phyloP scores from a whole-genome alignment of 2,888 invertebrate genomes.

The Cyclophora punctaria region DNA sequence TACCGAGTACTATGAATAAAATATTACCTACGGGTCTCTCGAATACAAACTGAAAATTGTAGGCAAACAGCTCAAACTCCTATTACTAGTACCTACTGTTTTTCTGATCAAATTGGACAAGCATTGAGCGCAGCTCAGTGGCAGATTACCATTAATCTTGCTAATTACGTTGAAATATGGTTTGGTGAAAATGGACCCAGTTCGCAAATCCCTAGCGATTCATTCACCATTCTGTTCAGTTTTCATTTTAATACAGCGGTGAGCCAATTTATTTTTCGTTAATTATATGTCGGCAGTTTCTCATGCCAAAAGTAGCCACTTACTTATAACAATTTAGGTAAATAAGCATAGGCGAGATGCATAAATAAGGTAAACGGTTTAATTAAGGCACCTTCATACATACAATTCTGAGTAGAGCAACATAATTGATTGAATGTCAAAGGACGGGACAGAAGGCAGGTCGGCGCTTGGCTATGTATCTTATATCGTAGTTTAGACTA shows the following conservation, averaged over 20 bases:
- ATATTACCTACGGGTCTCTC: not conserved
- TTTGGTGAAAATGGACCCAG: constrained; percentile 27
- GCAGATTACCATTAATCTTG: constrained; percentile 34
- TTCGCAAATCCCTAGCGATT: constrained; percentile 6
- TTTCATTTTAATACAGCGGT: constrained; percentile 28
- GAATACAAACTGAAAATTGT: not conserved
- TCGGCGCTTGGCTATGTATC: too few relatives aligned
- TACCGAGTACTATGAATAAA: not conserved
- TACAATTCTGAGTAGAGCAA: too few relatives aligned
- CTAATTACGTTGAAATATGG: constrained; percentile 35
- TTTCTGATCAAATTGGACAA: not conserved
- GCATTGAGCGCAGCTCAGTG: constrained; percentile 16
- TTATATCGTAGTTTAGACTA: too few relatives aligned
- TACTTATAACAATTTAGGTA: too few relatives aligned
- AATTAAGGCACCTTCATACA: too few relatives aligned
- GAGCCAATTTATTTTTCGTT: constrained; percentile 23
- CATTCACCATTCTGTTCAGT: constrained; percentile 14
- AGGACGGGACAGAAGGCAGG: too few relatives aligned
- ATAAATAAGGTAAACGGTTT: too few relatives aligned
- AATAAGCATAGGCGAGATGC: too few relatives aligned
- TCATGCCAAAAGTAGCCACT: too few relatives aligned
- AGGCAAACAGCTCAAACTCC: not conserved
- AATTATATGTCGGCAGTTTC: constrained; percentile 8
- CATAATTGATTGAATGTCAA: too few relatives aligned
- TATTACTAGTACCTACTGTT: not conserved